Percentiles rank a stretch among this genome's conserved stretches.
phyloP scores from a whole-genome alignment of 2,888 invertebrate genomes.

The Meiosimyza decipiens region DNA sequence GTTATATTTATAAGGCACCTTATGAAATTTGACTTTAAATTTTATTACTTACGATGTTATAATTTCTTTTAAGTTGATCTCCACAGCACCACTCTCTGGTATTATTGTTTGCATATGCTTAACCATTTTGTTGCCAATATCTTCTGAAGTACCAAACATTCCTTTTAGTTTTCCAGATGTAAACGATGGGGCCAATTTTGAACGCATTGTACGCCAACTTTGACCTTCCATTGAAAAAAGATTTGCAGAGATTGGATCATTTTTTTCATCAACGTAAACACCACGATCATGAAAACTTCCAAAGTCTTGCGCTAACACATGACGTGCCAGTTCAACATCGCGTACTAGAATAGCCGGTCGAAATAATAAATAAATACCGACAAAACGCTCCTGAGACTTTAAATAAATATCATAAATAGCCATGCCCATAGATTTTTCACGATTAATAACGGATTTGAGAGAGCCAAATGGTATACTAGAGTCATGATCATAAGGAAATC shows the following conservation, averaged over 20 bases:
- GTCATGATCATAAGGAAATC: not conserved
- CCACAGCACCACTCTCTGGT: constrained; percentile 56
- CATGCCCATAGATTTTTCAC: constrained; percentile 72
- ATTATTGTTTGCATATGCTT: constrained; percentile 62
- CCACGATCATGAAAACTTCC: constrained; percentile 75
- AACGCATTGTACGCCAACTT: constrained; percentile 74
- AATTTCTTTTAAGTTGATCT: constrained; percentile 67
- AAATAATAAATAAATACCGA: constrained; percentile 74
- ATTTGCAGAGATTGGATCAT: constrained; percentile 70
- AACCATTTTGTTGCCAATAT: constrained; percentile 70
- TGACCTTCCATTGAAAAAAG: constrained; percentile 49
- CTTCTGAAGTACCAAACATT: constrained; percentile 72
- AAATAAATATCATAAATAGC: constrained; percentile 72
- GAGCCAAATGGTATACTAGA: constrained; percentile 27
- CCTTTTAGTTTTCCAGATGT: constrained; percentile 75
- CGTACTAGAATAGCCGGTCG: constrained; percentile 72
- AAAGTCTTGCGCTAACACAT: constrained; percentile 73
- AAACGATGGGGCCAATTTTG: constrained; percentile 75
- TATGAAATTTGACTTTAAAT: not conserved
- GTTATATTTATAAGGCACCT: not conserved
- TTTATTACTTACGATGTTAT: constrained; percentile 39
- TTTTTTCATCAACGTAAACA: constrained; percentile 71
- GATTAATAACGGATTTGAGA: constrained; percentile 69
- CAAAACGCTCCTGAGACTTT: constrained; percentile 59
- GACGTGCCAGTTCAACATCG: constrained; percentile 72